A percentile compares a stretch with the other conserved stretches of the same genome.
Conservation (phyloP, 2,797 vertebrate genomes). For the Todus mexicanus region DNA sequence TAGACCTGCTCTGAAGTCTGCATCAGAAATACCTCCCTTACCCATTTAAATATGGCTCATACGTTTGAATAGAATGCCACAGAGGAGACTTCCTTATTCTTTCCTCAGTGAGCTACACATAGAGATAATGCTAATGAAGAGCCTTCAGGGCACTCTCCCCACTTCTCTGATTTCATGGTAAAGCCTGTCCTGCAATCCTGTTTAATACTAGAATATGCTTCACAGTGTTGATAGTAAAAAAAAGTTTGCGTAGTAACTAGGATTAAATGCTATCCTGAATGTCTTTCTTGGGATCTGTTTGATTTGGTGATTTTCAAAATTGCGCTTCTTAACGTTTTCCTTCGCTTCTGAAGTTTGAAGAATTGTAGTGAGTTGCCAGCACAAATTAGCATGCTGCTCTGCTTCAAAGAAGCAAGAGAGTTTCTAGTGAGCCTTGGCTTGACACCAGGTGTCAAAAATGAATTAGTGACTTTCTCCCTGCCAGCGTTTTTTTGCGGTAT, state of each 20-base stretch:
- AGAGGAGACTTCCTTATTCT: background rate
- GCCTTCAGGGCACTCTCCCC: constrained; percentile 8
- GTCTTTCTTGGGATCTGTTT: background rate
- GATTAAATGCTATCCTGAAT: background rate
- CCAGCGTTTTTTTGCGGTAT: background rate
- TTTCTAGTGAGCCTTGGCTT: background rate
- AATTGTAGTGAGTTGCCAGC: background rate
- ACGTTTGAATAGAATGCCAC: background rate
- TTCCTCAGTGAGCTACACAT: background rate
- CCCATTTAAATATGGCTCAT: background rate
- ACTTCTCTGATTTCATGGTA: constrained; percentile 8
- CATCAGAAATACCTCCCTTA: background rate
- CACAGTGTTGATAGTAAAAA: background rate
- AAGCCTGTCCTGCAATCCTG: constrained; percentile 34
- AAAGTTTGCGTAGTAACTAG: background rate
- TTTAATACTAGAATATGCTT: background rate
- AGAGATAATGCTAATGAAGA: constrained; percentile 40
- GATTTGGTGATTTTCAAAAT: background rate
- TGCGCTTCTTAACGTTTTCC: background rate
- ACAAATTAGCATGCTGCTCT: background rate
- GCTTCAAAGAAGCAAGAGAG: constrained; percentile 9
- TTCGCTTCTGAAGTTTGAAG: background rate
- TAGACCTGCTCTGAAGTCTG: background rate
- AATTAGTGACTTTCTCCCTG: background rate
- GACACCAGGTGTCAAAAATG: background rate